Conservation (phyloP, 2,113 vertebrate species). For the Neolamprologus hecqui region DNA sequence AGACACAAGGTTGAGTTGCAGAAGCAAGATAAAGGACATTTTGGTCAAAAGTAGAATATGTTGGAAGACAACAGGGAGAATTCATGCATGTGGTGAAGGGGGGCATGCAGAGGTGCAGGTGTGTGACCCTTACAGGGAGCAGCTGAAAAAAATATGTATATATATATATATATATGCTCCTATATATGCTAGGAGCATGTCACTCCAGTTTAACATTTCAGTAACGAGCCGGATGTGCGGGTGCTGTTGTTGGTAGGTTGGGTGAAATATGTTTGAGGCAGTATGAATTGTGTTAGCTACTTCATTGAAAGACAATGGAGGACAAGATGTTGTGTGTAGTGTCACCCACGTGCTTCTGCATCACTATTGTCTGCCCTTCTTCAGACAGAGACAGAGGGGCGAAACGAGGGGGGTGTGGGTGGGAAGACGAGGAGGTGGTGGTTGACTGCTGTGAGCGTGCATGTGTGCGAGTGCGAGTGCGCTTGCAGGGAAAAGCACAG, state of each 20-base stretch:
- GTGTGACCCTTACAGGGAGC: background rate
- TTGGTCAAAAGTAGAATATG: background rate
- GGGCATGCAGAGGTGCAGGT: background rate
- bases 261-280: background rate
- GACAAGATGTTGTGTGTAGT: conserved; percentile 55
- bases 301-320: conserved; percentile 59
- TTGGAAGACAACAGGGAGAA: background rate
- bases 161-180: background rate
- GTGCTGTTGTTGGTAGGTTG: background rate
- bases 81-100: background rate
- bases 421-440: background rate
- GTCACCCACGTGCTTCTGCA: conserved; percentile 55
- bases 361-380: conserved; percentile 51
- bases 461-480: background rate
- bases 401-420: conserved; percentile 4
- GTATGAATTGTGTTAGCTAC: conserved; percentile 34
- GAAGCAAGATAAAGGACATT: background rate
- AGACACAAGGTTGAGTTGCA: background rate
- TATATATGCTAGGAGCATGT: background rate
- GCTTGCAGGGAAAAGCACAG: conserved; percentile 33
- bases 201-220: background rate
- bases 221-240: background rate
- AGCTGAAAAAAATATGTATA: background rate
- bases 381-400: conserved; percentile 8
- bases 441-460: background rate